Evolutionary conservation across 2,888 invertebrate genomes (phyloP).

Genomic region (Megaustenia siamemsis): DNA sequence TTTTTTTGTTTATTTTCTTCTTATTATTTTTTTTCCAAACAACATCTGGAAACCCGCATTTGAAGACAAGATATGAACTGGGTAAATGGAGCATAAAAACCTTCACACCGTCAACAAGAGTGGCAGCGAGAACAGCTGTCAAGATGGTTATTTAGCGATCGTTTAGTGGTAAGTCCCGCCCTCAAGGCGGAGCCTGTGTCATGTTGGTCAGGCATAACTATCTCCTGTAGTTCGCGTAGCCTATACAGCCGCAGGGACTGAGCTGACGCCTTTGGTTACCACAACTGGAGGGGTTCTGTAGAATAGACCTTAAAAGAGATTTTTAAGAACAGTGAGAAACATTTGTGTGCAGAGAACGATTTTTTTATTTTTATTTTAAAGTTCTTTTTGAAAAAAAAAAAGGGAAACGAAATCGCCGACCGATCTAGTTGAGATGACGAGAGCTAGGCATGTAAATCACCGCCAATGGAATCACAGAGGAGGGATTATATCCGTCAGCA

Average conservation of each 20-base stretch:
- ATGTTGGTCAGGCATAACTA: not conserved
- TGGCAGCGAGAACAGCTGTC: not conserved
- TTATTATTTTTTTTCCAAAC: no score
- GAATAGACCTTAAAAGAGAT: not conserved
- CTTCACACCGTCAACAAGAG: not conserved
- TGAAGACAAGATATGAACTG: not conserved
- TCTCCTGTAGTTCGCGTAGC: not conserved
- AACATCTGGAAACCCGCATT: not conserved
- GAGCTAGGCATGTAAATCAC: not conserved
- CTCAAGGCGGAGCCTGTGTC: not conserved
- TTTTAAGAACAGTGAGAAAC: not conserved
- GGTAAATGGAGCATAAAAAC: not conserved
- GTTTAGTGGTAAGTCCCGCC: not conserved
- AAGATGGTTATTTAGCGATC: not conserved
- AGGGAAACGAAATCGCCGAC: not conserved
- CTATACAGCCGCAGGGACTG: not conserved
- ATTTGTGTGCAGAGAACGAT: not conserved
- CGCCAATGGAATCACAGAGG: not conserved
- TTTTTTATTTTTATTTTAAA: not conserved
- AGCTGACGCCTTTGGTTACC: not conserved
- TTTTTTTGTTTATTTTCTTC: no score
- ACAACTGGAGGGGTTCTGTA: not conserved
- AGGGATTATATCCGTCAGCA: not conserved
- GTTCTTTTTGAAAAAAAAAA: no score
- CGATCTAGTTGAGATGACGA: not conserved